Evolutionary conservation across 2,113 vertebrate species (phyloP).

Genomic region (Hemibagrus wyckioides): DNA sequence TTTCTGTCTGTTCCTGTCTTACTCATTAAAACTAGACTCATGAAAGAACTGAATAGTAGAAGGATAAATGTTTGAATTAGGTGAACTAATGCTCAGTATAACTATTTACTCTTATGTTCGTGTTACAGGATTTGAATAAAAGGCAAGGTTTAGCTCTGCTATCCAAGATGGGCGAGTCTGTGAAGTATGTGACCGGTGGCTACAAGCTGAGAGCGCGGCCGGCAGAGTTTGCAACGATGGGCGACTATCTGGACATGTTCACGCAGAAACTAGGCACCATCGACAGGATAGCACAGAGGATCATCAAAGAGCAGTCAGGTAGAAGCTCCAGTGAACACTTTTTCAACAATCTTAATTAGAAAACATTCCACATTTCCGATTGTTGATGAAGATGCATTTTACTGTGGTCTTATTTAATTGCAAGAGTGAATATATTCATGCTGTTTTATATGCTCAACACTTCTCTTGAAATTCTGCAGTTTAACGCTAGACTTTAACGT

Average conservation of each 20-base stretch:
- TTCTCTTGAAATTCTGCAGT: background rate
- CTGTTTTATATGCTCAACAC: background rate
- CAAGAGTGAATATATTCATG: background rate
- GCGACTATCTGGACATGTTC: slow-evolving; percentile 93
- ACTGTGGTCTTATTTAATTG: background rate
- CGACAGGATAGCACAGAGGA: slow-evolving; percentile 94
- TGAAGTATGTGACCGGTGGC: slow-evolving; percentile 90
- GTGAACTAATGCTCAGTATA: background rate
- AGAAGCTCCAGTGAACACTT: slow-evolving; percentile 35
- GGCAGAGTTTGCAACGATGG: slow-evolving; percentile 86
- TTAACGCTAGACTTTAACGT: background rate
- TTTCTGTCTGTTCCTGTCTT: background rate
- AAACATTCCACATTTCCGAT: too few relatives aligned
- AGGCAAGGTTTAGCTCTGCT: slow-evolving; percentile 92
- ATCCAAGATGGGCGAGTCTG: slow-evolving; percentile 91
- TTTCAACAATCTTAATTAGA: background rate
- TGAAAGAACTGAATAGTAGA: background rate
- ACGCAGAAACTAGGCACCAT: slow-evolving; percentile 94
- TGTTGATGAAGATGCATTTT: background rate
- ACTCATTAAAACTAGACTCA: too few relatives aligned
- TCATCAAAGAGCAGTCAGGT: slow-evolving; percentile 96
- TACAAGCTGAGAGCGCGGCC: slow-evolving; percentile 91
- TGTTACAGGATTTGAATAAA: slow-evolving; percentile 89
- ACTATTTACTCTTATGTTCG: background rate
- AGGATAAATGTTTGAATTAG: background rate